A percentile compares a stretch with the other conserved stretches of the same genome.
Evolutionary conservation across 2,888 invertebrate genomes (phyloP).

Genomic region (Labia minor): DNA sequence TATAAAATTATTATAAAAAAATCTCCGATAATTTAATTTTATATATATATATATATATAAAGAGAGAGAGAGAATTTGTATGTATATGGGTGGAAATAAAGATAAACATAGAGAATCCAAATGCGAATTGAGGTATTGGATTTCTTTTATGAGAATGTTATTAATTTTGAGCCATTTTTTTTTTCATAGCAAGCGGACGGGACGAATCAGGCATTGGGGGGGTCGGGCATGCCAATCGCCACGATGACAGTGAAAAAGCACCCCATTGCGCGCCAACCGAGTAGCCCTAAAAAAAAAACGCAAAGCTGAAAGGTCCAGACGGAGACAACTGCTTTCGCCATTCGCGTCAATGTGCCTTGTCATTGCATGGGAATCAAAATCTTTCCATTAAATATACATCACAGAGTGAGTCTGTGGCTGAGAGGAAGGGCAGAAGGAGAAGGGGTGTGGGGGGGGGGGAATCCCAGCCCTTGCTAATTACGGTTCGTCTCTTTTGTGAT

Average conservation of each 20-base stretch:
- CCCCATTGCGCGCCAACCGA: background rate
- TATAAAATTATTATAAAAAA: background rate
- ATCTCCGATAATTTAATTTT: background rate
- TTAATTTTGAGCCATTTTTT: background rate
- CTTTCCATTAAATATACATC: conserved; percentile 13
- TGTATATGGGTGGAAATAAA: background rate
- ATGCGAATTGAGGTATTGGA: background rate
- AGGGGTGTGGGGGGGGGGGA: too few relatives aligned
- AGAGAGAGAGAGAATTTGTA: conserved; percentile 2
- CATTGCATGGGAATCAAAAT: background rate
- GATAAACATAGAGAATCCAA: background rate
- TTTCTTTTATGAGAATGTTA: background rate
- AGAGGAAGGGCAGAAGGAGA: too few relatives aligned
- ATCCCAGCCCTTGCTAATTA: background rate
- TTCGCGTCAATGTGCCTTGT: background rate
- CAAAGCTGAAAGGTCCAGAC: background rate
- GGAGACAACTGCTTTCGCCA: background rate
- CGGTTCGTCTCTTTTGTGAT: background rate
- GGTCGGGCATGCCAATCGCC: background rate
- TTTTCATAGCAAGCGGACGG: too few relatives aligned
- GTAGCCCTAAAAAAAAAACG: background rate
- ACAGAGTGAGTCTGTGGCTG: background rate
- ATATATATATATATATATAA: too few relatives aligned
- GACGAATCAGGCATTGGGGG: background rate
- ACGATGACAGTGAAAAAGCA: background rate